Base-by-base conservation (phyloP, 1,140 invertebrate genomes). In the Hirudo medicinalis region DNA sequence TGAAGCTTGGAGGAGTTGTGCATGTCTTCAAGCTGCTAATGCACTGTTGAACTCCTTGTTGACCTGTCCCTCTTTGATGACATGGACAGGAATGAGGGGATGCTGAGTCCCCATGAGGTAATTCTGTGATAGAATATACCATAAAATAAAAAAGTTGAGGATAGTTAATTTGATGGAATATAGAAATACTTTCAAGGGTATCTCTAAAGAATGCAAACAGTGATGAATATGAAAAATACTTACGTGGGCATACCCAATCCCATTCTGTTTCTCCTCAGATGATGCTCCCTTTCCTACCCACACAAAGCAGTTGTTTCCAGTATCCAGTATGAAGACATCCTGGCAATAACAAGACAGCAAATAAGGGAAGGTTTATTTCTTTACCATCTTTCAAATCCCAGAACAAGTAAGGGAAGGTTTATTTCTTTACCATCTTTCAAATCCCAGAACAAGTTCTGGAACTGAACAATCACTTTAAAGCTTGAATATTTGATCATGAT, bases 81-180 rank as follows among this genome's bases (percentile, higher is more conserved):
- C 78, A n/a, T 73, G 76, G 20, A 80, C 75, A 17, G 78, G 76
- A 13, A 79, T 68, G 9, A 79, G 57, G 0, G 78, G 77, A 68
- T 79, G 77, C 8, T 76, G 72, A 0, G 76, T 76, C 53, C 76
- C 77, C 76, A 76, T 77, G 72, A 80, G 74, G 69, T 80, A 78
- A 27, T 77, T 76, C 78, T 80, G 74, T 9, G 75, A 74, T 69
- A 70, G 17, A 72, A 43, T 69, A 27, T 8, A 36, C 43, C 40
- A 40, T 40, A 6, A 11, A 40, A 40, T 6, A 4, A 40, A 40
- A 40, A 49, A 5, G 43, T 15, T 15, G 11, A 49, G 9, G 11
- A 13, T 5, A 49, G 4, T 3, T 63, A 63, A 22, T 63, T 11
- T 63, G 2, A 36, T 3, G 32, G 32, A 36, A 36, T 36, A 36